Base-by-base conservation (phyloP, 2,797 vertebrate genomes). In the Channallabes apus region DNA sequence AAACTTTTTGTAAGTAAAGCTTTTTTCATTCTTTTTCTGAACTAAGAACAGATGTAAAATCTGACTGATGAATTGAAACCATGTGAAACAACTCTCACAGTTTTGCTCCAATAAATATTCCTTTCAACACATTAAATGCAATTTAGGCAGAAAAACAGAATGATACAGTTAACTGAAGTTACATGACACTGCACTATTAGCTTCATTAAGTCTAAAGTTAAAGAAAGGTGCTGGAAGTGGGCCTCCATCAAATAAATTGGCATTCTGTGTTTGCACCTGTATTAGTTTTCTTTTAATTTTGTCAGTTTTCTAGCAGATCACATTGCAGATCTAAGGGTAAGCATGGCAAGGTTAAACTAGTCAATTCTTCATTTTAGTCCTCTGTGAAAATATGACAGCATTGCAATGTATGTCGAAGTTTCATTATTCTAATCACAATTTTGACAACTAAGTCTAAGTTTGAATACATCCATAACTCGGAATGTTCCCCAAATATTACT, bases 1-100 rank as follows among this genome's bases (percentile, higher is more conserved):
- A 94, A 87, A 89, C 91, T 83, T 87, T 94, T 93, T 94, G 91
- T 84, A 90, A 93, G 94, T 96, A 92, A 92, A 91, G 92, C 89
- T 93, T 92, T 87, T 91, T 91, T 87, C 86, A 77, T 83, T 87
- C 67, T 91, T 91, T 93, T 89, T 91, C 91, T 91, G 94, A 96
- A 96, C 94, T 93, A 96, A 94, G 94, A 97, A 94, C 97, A 98
- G 97, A 97, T 97, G 96, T 96, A 92, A 90, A 94, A 95, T 93
- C 94, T 92, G 93, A 94, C 94, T 93, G 92, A 95, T 90, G 94
- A 97, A 97, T 96, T 93, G 88, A 94, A 97, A 97, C 96, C 97
- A 98, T 97, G 96, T 97, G 96, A 96, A 97, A 97, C 95, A 96
- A 97, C 96, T 96, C 94, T 94, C 93, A 92, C 87, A 95, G 94